A percentile compares a stretch with the other conserved stretches of the same genome.
Evolutionary conservation across 2,113 vertebrate genomes (phyloP).

Genomic region (Alethe castanea): DNA sequence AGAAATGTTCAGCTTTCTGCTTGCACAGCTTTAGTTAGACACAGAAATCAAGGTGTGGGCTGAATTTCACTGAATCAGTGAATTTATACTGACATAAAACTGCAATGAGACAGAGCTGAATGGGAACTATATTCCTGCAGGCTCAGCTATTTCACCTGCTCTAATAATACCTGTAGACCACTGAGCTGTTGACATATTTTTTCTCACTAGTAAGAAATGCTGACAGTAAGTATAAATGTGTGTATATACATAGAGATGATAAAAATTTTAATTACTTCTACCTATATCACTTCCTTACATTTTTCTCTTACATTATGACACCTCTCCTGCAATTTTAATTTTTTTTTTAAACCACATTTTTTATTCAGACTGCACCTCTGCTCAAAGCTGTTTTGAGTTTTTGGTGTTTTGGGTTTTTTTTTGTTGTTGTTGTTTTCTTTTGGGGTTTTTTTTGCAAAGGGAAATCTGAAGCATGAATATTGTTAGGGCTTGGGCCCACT

Average conservation of each 20-base stretch:
- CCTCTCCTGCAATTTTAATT: neutral
- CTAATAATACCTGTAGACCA: neutral
- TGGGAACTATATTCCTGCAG: neutral
- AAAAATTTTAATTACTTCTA: neutral
- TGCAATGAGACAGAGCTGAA: slow-evolving; percentile 22
- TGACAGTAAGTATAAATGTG: neutral
- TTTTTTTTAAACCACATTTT: neutral
- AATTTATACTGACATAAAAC: slow-evolving; percentile 46
- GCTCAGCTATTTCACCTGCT: slow-evolving; percentile 13
- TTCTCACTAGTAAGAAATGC: neutral
- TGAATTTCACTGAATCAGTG: slow-evolving; percentile 36
- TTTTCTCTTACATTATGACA: neutral
- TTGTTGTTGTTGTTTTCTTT: neutral
- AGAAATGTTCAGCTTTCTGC: neutral
- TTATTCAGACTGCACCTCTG: neutral
- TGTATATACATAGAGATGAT: neutral
- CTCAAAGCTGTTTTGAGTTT: neutral
- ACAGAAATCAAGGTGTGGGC: slow-evolving; percentile 6
- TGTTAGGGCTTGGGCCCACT: neutral
- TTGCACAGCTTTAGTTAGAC: neutral
- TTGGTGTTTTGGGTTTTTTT: no score
- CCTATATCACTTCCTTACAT: neutral
- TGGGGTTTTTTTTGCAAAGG: neutral
- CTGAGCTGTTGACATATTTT: neutral
- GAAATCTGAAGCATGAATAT: neutral